Percentiles rank a stretch among this genome's conserved stretches.
Conservation (phyloP, 1,140 invertebrate species). For the Meteorus sp. region DNA sequence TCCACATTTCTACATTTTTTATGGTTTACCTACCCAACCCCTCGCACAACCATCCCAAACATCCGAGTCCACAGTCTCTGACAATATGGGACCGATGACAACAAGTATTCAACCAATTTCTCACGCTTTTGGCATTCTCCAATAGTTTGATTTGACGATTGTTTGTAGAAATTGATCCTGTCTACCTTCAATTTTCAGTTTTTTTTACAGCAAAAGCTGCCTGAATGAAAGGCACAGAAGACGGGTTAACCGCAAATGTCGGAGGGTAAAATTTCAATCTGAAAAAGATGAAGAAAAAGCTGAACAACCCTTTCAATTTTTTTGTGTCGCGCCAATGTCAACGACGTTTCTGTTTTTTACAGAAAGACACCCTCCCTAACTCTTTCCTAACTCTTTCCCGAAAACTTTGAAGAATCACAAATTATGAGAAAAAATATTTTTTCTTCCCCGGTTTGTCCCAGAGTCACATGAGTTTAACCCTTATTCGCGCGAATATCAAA, state of each 20-base stretch:
- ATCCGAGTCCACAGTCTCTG: no score
- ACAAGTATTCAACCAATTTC: no score
- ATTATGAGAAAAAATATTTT: no score
- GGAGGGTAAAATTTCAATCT: no score
- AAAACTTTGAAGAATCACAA: background rate
- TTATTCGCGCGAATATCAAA: slow-evolving; percentile 26
- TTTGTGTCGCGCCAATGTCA: no score
- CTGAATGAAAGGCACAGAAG: slow-evolving; percentile 21
- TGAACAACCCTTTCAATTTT: slow-evolving; percentile 2
- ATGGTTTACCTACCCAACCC: no score
- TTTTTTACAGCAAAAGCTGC: background rate
- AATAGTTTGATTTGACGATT: no score
- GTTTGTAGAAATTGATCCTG: slow-evolving; percentile 4
- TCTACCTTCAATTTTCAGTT: background rate
- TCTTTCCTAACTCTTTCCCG: background rate
- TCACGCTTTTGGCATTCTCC: no score
- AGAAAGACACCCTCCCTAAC: background rate
- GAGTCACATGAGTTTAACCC: slow-evolving; percentile 15
- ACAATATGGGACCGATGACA: no score
- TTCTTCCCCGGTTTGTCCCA: background rate
- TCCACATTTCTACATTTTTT: no score
- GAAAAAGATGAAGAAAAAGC: slow-evolving; percentile 21
- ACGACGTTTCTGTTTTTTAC: background rate
- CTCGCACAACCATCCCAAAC: no score
- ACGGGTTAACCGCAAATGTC: slow-evolving; percentile 48